Evolutionary conservation across 2,888 invertebrate species (phyloP), one percentile per base, ranked within the genome.

Genomic region (Drosophila vallismaia): DNA sequence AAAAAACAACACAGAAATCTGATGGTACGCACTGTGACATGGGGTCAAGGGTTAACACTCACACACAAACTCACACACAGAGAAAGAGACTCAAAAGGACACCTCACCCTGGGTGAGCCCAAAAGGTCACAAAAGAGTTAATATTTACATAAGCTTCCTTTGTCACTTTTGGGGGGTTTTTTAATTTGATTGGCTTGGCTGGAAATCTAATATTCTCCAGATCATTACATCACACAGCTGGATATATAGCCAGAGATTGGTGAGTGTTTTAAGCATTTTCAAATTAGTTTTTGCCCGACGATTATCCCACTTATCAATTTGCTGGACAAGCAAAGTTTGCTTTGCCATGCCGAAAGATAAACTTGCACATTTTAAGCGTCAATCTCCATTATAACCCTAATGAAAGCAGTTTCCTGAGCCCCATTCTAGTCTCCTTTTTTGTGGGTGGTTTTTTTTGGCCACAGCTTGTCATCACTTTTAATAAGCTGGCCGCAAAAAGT

Each of bases 401-500:
- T 67, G 67, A 67, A 67, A 67, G 69, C 68, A 67, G 68, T 67
- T 26, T 42, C 29, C 29, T 7, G 10, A 0, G 4, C 10, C 2
- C 50, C 28, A 44, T 9, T 45, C 44, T 28, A 26, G 3, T 12
- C 28, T 10, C 12, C 28, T 52, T 19, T 26, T 52, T 64, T 64
- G 64, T 8, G 81, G 72, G n/a, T n/a, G n/a, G n/a, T n/a, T n/a
- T n/a, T 52, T 64, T 64, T 64, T 8, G 81, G 72, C 76, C 46
- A 68, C 76, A 79, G 75, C 84, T 77, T 84, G 86, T 84, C 82
- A 80, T 83, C 81, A 86, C 70, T 83, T 86, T 84, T 81, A 83
- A 83, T 83, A 76, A 78, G 85, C 81, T 76, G 80, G 77, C 86
- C 83, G 68, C 80, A 76, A 59, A 74, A 74, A 77, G 62, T 81